Percentiles rank a stretch among this genome's conserved stretches.
These are phyloP conservation scores for Mystacornis crossleyi DNA, from an alignment of 2,113 vertebrate species.

Conservation along the genomic window DNA sequence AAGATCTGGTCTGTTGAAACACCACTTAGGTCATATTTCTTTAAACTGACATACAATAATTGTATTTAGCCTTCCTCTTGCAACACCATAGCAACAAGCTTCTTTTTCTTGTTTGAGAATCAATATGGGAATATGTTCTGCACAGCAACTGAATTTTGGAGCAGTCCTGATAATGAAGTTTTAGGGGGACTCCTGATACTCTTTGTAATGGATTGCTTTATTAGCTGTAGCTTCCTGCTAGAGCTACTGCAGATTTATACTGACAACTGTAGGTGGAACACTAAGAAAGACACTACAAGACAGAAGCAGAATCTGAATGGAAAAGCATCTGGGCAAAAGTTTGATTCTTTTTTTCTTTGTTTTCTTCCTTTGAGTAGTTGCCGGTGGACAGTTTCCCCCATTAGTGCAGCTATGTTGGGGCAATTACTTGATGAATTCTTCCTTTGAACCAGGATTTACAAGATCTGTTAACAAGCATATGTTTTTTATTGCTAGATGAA, in stretches of 20 bases:
- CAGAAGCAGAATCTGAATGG: neutral
- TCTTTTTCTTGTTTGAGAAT: neutral
- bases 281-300: neutral
- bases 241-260: neutral
- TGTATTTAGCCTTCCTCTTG: neutral
- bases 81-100: neutral
- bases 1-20: neutral
- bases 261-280: neutral
- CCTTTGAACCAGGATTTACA: neutral
- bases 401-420: neutral
- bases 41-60: neutral
- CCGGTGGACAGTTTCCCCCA: neutral
- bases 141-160: neutral
- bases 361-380: neutral
- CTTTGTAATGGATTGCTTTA: neutral
- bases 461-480: neutral
- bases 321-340: neutral
- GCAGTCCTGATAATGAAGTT: neutral
- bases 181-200: neutral
- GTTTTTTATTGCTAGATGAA: neutral
- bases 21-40: neutral
- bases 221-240: neutral
- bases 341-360: neutral
- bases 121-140: neutral
- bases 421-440: neutral